phyloP scores from a whole-genome alignment of 1,140 invertebrate species.

The Polypedilum vanderplanki region DNA sequence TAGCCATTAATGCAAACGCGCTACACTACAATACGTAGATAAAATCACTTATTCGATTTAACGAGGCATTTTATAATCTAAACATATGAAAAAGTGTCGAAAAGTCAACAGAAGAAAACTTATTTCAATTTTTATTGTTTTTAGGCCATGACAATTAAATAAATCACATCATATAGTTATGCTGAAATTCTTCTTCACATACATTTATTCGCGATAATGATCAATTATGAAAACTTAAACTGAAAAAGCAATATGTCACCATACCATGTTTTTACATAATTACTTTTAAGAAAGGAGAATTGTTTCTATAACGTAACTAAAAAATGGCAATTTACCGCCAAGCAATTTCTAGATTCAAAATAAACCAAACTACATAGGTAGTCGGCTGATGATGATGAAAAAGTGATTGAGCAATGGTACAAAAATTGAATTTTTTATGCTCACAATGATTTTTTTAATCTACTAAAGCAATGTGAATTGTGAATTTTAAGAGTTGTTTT shows the following conservation, averaged over 20 bases:
- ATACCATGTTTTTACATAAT: too few species aligned
- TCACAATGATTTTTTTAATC: not conserved
- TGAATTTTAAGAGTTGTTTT: not conserved
- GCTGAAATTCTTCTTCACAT: not conserved
- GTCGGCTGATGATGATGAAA: not conserved
- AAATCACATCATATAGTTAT: not conserved
- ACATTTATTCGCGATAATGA: constrained; percentile 8
- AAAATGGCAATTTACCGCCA: not conserved
- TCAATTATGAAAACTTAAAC: not conserved
- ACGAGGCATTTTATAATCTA: too few species aligned
- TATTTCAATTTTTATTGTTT: not conserved
- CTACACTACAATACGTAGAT: too few species aligned
- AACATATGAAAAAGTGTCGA: too few species aligned
- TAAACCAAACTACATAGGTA: not conserved
- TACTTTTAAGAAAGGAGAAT: not conserved
- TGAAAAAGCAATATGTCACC: not conserved
- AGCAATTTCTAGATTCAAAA: not conserved
- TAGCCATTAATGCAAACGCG: too few species aligned
- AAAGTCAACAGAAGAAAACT: too few species aligned
- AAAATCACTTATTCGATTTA: too few species aligned
- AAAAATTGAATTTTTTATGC: constrained; percentile 6
- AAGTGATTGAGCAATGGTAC: not conserved
- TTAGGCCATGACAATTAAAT: not conserved
- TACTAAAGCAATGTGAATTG: not conserved
- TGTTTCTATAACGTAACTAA: not conserved